Evolutionary conservation across 2,797 vertebrate genomes (phyloP), one percentile per base, ranked within the genome.

Genomic region (Lagodon rhomboides): DNA sequence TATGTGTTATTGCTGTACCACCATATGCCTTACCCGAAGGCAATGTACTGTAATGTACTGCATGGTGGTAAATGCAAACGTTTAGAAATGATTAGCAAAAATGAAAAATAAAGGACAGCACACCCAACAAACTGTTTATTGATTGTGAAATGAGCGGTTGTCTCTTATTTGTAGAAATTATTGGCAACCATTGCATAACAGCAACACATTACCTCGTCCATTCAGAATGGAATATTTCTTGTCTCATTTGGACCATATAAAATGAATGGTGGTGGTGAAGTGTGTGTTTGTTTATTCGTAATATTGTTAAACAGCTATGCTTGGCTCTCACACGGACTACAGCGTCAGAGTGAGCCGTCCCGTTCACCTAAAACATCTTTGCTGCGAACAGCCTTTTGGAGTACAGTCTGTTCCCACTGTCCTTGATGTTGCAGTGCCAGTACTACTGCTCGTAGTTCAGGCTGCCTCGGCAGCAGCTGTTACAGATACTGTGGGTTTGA

Each of bases 371-470:
- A 0, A 23, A 3, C 3, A 86, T 82, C 80, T 85, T 70, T 75
- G 70, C 15, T 6, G 41, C 5, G 18, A n/a, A 16, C 49, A 12
- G 18, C 3, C 43, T 25, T 18, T 25, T 18, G 16, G 11, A 27
- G 80, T 72, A 82, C 83, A 82, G 70, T 51, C 25, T 86, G 87
- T 87, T 22, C 85, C n/a, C 15, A 0, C 20, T 18, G 50, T 12
- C 34, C 10, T 10, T 3, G 18, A 10, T 59, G 46, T 56, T 16
- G 47, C 64, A 46, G 64, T 23, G 18, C 9, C 30, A 58, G 56
- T 1, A 15, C 4, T 12, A 4, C 12, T 27, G 13, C 10, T 56
- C 38, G 49, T 4, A 44, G 10, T 49, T 16, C 15, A 38, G 13
- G 53, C 13, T 68, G 25, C 34, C 11, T 34, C 38, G 17, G 0